These are phyloP conservation scores for Sabellastarte sp. DNA, from an alignment of 2,888 invertebrate species.

Conservation along the genomic window DNA sequence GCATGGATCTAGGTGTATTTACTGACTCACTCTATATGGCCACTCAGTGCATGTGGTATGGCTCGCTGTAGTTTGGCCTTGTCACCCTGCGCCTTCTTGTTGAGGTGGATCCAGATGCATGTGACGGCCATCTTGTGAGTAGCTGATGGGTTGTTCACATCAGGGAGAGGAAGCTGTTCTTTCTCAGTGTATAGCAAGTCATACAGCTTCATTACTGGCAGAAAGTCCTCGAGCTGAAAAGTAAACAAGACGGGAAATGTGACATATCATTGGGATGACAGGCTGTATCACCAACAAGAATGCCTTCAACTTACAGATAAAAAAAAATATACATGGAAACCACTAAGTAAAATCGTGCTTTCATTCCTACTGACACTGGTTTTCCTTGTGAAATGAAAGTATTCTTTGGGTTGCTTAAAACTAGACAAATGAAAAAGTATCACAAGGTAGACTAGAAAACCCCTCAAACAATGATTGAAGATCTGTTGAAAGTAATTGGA, in stretches of 20 bases:
- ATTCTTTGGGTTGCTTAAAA: too few species aligned
- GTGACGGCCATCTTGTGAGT: conserved; percentile 91
- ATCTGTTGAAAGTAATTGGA: too few species aligned
- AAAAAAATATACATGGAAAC: background rate
- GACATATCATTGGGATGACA: too few species aligned
- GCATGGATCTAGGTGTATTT: too few species aligned
- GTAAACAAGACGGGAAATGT: too few species aligned
- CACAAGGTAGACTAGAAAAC: too few species aligned
- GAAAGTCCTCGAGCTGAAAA: conserved; percentile 74
- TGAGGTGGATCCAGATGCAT: conserved; percentile 95
- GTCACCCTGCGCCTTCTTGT: conserved; percentile 83
- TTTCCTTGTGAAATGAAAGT: too few species aligned
- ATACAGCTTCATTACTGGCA: conserved; percentile 86
- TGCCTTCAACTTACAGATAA: background rate
- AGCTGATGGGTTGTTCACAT: conserved; percentile 80
- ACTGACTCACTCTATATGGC: conserved; percentile 39
- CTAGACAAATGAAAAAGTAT: too few species aligned
- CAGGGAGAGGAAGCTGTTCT: conserved; percentile 84
- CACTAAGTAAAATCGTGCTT: too few species aligned
- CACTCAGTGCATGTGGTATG: conserved; percentile 78
- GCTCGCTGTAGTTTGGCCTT: conserved; percentile 74
- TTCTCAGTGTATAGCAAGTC: conserved; percentile 88
- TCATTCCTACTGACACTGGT: too few species aligned
- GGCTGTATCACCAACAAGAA: background rate
- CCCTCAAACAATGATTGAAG: too few species aligned